Base-by-base conservation (phyloP, 2,113 vertebrate genomes). In the Hyla sarda region DNA sequence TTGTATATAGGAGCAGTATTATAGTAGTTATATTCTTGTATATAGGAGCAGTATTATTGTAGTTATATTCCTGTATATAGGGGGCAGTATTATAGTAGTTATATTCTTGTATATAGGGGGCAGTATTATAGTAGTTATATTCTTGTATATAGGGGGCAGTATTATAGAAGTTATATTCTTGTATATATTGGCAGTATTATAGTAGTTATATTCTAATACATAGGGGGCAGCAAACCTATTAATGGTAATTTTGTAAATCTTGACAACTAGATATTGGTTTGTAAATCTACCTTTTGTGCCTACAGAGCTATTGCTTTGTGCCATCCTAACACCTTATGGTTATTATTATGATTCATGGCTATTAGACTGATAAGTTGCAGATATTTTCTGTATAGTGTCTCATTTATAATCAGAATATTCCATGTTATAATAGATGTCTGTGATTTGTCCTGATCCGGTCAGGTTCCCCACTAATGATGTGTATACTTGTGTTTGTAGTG, bases 401-500 rank as follows among this genome's bases (percentile, higher is more conserved):
- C 3, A 8, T 41, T 41, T 41, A 41, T 41, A 41, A 41, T 41
- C 41, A 41, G 41, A 41, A 3, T 41, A 41, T 41, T 41, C 8
- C 41, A 41, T 37, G 9, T 71, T 23, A 71, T 37, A 21, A 71
- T 23, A 21, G 67, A 41, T 21, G 34, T 17, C 34, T 77, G 21
- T 32, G 16, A 54, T 30, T 30, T 1, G 4, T 48, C 28, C 25
- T 8, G 16, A 52, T 77, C 9, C 21, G 48, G 48, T 23, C 50
- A 16, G 75, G 52, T 62, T 62, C 78, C 28, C 54, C 78, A 14
- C 78, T 81, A 81, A 81, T 58, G 78, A 81, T 14, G 32, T 81
- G 56, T 54, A 28, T 77, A 21, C 56, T 60, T 41, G 14, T 13
- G n/a, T 28, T n/a, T 62, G 19, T n/a, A 45, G 21, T 56, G 34